Evolutionary conservation across 2,113 vertebrate genomes (phyloP).

Genomic region (Embiotoca jacksoni): DNA sequence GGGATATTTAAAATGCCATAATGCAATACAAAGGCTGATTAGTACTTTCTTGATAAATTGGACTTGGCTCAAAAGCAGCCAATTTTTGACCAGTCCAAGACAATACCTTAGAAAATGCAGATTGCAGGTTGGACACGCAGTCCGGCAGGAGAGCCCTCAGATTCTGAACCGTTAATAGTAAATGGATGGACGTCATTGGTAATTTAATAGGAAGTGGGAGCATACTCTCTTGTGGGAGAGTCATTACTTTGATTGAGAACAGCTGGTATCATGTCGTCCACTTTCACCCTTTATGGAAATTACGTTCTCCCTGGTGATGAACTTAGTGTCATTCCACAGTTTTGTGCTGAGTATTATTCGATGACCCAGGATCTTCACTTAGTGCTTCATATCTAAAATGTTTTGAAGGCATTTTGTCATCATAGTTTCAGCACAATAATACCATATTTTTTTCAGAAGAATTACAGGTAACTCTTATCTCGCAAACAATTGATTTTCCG

Average conservation of each 20-base stretch:
- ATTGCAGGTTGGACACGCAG: too few relatives aligned
- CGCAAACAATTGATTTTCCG: not conserved
- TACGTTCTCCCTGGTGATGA: conserved; percentile 60
- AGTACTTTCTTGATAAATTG: not conserved
- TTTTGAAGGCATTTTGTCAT: too few relatives aligned
- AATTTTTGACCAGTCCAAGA: not conserved
- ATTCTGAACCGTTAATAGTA: not conserved
- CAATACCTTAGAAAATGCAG: not conserved
- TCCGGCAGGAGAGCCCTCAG: not conserved
- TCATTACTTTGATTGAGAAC: conserved; percentile 62
- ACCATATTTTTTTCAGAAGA: too few relatives aligned
- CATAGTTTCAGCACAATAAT: too few relatives aligned
- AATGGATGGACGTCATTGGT: conserved; percentile 4
- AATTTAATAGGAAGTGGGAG: conserved; percentile 20
- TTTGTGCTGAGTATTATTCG: not conserved
- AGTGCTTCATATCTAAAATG: not conserved
- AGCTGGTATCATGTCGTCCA: conserved; percentile 41
- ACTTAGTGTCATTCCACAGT: not conserved
- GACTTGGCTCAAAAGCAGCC: not conserved
- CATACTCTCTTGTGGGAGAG: conserved; percentile 28
- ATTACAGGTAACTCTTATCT: not conserved
- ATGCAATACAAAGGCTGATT: not conserved
- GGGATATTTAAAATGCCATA: not conserved
- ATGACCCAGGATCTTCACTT: not conserved
- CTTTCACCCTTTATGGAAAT: conserved; percentile 30